Evolutionary conservation across 2,113 vertebrate species (phyloP).

Genomic region (Lamprologus ornatipinnis): DNA sequence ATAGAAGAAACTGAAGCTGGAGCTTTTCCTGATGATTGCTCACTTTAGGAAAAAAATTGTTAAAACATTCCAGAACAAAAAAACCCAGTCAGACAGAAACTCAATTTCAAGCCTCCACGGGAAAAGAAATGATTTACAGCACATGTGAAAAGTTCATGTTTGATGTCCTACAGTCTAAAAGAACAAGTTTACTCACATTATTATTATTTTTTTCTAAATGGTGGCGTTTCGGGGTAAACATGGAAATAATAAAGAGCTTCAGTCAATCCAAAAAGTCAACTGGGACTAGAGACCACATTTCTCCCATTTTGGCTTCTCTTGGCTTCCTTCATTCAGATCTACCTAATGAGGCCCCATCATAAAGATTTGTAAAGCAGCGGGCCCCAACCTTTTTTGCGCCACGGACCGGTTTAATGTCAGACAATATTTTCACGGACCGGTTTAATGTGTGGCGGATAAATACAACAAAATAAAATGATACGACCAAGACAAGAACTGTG

Average conservation of each 20-base stretch:
- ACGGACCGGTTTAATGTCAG: no score
- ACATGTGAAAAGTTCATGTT: neutral
- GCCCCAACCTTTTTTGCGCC: no score
- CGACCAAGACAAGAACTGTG: no score
- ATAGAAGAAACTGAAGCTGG: neutral
- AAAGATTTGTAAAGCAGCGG: no score
- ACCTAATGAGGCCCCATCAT: no score
- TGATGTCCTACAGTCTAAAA: neutral
- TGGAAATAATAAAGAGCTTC: neutral
- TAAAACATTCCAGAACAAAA: neutral
- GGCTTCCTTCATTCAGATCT: neutral
- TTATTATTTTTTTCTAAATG: neutral
- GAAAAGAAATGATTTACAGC: neutral
- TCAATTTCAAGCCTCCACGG: neutral
- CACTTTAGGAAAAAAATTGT: neutral
- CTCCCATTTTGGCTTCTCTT: neutral
- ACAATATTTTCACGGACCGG: no score
- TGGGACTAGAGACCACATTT: neutral
- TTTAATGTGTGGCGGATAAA: no score
- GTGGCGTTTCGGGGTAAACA: fast-evolving
- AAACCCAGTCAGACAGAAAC: fast-evolving
- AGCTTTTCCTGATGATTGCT: neutral
- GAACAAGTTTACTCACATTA: neutral
- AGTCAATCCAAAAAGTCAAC: fast-evolving
- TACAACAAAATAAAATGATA: no score